Evolutionary conservation across 2,888 invertebrate genomes (phyloP), one percentile per base, ranked within the genome.

Genomic region (Brenthis daphne): DNA sequence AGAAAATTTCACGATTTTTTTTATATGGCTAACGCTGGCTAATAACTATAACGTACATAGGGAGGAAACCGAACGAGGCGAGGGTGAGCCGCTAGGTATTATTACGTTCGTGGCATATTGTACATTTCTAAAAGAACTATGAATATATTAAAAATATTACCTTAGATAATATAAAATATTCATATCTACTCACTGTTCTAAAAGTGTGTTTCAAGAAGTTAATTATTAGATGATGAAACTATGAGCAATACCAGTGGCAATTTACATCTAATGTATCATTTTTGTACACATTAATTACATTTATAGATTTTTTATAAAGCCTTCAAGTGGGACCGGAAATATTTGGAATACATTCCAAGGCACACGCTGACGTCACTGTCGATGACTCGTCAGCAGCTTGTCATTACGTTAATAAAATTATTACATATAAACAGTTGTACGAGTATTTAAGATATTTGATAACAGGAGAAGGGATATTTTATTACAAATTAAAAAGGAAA

Each of bases 281-380:
- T 8, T 51, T 63, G 12, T 29, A 16, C 20, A 51, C 20, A 51
- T 51, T 24, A 43, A 56, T 58, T 37, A 57, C 53, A 65, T 16
- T n/a, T 56, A 56, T 50, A 16, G 29, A 61, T 61, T 50, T 54
- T 50, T 57, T n/a, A 51, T 56, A 67, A 72, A 74, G 65, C 67
- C 69, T 72, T 68, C 72, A 56, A 72, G 57, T 67, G 74, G 70
- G 75, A 74, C 82, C 83, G 83, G 83, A 82, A 84, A 80, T 78
- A 70, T 76, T 77, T 76, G 73, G 75, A 72, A 82, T 83, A 76
- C 79, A 76, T 78, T 80, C 80, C 75, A 76, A 76, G 72, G 77
- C 75, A 66, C 69, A 70, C 73, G 70, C 65, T 73, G 68, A 68
- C 72, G 70, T 73, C 72, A 73, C 72, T 50, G 51, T 29, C 61